Evolutionary conservation across 2,113 vertebrate species (phyloP), one percentile per base, ranked within the genome.

Genomic region (Leucoraja erinaceus): DNA sequence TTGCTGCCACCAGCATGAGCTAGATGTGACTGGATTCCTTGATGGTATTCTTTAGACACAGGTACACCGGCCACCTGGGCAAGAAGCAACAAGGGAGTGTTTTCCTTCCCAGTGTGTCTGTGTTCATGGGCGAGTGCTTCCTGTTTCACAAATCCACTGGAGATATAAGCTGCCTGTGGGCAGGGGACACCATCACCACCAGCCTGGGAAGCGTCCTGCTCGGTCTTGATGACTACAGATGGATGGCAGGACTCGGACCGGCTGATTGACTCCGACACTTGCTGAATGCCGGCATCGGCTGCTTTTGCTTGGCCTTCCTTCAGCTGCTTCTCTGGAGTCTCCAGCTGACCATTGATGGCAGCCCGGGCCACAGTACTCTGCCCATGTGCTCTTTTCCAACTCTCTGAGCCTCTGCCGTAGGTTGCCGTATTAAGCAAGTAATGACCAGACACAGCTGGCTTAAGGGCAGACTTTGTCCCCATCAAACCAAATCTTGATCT

Each of bases 361-460:
- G 93, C 38, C 5, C 94, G 94, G 25, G 84, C 94, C 56, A 96
- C 97, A 0, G 94, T 47, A 93, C 91, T 94, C 31, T 95, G 16
- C 91, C 95, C 95, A 59, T 96, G 96, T 93, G 96, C 95, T 92
- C 97, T 97, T 94, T 96, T 97, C 94, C 96, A 93, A 84, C 96
- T 97, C 94, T 99, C 98, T 0, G 98, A 95, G n/a, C 97, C 98
- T 5, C 98, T 96, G 11, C 99, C 98, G 0, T 99, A 99, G 0
- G 98, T 99, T 93, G 99, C 99, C 93, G 98, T 96, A 93, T 99
- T 99, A 83, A 99, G 98, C 94, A 99, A 97, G 77, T 99, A 99
- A 93, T 99, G 99, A 20, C 99, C 99, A 0, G 97, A 97, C 98
- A 99, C 98, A 3, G 99, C 99, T 7, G 99, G 99, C 94, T 96